These are phyloP conservation scores for Philereme vetulata DNA, from an alignment of 2,888 invertebrate genomes.

Conservation along the genomic window DNA sequence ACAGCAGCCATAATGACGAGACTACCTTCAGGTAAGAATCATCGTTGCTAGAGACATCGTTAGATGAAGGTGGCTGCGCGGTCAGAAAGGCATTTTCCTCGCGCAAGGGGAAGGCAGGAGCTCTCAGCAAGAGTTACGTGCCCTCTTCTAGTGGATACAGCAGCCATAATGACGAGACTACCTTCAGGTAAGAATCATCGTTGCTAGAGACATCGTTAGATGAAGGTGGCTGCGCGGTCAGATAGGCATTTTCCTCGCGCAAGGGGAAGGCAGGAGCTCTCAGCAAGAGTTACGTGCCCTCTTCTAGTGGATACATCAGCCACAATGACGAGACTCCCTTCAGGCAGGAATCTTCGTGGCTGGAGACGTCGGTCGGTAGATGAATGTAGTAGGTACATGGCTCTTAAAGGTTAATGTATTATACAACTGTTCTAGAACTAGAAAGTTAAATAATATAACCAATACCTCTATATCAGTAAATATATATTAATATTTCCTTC, in stretches of 20 bases:
- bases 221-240: constrained; percentile 85
- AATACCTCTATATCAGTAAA: too few species aligned
- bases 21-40: constrained; percentile 88
- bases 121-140: constrained; percentile 88
- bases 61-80: constrained; percentile 82
- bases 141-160: constrained; percentile 92
- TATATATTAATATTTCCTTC: constrained; percentile 38
- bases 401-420: too few species aligned
- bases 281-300: constrained; percentile 89
- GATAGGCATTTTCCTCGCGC: constrained; percentile 88
- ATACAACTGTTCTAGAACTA: too few species aligned
- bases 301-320: constrained; percentile 92
- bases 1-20: constrained; percentile 93
- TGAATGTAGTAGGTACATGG: too few species aligned
- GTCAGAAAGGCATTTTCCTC: constrained; percentile 88
- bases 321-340: constrained; percentile 94
- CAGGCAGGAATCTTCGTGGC: constrained; percentile 75
- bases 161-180: constrained; percentile 92
- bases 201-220: too few species aligned
- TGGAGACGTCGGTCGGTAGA: too few species aligned
- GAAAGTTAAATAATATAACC: too few species aligned
- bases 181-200: constrained; percentile 85
- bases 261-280: constrained; percentile 86
- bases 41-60: too few species aligned
- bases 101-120: constrained; percentile 86